Conservation (phyloP, 1,140 invertebrate species). For the Drosophila ironensis region DNA sequence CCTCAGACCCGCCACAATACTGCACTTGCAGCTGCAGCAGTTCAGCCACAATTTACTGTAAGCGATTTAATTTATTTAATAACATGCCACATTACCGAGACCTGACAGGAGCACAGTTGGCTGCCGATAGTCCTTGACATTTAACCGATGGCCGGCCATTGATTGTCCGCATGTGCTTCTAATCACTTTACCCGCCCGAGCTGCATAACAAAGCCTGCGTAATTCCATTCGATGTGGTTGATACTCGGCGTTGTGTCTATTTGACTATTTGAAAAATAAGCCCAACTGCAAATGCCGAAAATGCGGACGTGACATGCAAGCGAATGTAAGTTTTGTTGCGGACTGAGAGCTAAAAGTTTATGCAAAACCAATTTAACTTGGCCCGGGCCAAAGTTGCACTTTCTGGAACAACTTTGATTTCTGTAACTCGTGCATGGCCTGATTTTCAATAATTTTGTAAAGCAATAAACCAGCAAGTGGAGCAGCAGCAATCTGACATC, state of each 20-base stretch:
- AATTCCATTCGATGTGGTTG: conserved; percentile 1
- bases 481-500: conserved; percentile 20
- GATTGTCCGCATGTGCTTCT: conserved; percentile 31
- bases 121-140: conserved; percentile 54
- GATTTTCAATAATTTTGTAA: conserved; percentile 76
- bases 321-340: conserved; percentile 28
- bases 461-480: conserved; percentile 61
- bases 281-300: conserved; percentile 28
- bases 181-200: conserved; percentile 5
- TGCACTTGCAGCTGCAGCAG: conserved; percentile 6
- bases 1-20: not conserved
- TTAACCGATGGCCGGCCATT: conserved; percentile 2
- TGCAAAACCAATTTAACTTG: conserved; percentile 71
- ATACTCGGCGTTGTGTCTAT: conserved; percentile 16
- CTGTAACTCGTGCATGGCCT: conserved; percentile 61
- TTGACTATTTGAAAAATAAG: conserved; percentile 35
- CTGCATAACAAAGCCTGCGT: conserved; percentile 12
- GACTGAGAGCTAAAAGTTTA: conserved; percentile 22
- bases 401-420: conserved; percentile 59
- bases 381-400: conserved; percentile 51
- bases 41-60: conserved; percentile 35
- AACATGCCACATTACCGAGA: conserved; percentile 53
- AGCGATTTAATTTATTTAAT: conserved; percentile 73
- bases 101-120: conserved; percentile 33
- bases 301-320: conserved; percentile 66